phyloP scores from a whole-genome alignment of 2,888 invertebrate genomes.

The Phytoseiulus persimilis region DNA sequence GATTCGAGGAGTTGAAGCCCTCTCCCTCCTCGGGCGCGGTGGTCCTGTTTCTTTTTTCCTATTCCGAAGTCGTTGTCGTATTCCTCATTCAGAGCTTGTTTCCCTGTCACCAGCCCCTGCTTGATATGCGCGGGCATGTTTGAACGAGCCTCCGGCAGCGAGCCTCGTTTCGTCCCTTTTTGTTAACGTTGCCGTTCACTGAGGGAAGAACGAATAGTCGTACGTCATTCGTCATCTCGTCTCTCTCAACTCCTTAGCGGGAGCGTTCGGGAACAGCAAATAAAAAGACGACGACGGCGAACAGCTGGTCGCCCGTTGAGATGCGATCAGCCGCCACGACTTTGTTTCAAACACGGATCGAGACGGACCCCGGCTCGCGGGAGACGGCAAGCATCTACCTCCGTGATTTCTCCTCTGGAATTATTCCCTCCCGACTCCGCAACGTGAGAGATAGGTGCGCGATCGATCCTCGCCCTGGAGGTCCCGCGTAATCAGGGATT shows the following conservation, averaged over 20 bases:
- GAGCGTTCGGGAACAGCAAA: neutral
- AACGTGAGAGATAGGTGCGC: too few relatives aligned
- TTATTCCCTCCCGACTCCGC: too few relatives aligned
- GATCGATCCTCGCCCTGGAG: too few relatives aligned
- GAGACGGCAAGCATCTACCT: too few relatives aligned
- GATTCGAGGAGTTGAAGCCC: neutral
- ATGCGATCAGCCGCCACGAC: neutral
- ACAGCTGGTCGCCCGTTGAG: neutral
- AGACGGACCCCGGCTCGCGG: neutral
- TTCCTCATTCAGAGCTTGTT: neutral
- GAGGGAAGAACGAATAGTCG: neutral
- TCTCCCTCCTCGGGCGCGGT: neutral
- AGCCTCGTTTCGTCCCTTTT: neutral
- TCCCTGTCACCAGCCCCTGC: neutral
- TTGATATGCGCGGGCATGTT: constrained; percentile 36
- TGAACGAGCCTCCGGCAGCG: constrained; percentile 21
- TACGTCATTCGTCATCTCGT: neutral
- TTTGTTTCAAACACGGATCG: neutral
- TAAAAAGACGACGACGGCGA: neutral
- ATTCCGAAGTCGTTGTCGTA: neutral
- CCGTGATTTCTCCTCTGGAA: too few relatives aligned
- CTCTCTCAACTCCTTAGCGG: neutral
- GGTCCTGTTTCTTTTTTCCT: neutral
- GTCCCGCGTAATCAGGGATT: too few relatives aligned
- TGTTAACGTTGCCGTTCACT: neutral